Conservation (phyloP, 2,888 invertebrate species). For the Dicyrtomina minuta region DNA sequence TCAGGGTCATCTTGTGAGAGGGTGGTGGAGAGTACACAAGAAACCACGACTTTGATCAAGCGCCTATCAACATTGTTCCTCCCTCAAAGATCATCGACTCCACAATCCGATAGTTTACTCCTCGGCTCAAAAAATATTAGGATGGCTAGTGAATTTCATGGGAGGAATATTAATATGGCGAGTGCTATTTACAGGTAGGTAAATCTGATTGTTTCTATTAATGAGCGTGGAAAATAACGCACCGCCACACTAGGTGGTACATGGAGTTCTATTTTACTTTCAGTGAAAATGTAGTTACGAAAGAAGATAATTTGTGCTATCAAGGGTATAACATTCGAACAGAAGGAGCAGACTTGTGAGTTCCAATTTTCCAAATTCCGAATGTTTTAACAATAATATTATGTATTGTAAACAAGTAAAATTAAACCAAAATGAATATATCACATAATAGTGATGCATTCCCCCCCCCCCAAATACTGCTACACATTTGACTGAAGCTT, state of each 20-base stretch:
- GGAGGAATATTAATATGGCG: background rate
- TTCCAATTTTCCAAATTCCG: background rate
- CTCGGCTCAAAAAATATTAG: background rate
- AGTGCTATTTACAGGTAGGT: constrained; percentile 13
- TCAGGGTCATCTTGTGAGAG: background rate
- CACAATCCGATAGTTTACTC: background rate
- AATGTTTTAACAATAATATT: too few species aligned
- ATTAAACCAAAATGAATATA: too few species aligned
- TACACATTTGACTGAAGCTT: too few species aligned
- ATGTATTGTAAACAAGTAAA: too few species aligned
- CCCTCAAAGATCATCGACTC: background rate
- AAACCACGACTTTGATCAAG: background rate
- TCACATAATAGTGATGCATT: too few species aligned
- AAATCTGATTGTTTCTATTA: too few species aligned
- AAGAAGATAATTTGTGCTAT: constrained; percentile 6
- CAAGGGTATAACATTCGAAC: constrained; percentile 7
- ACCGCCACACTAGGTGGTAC: too few species aligned
- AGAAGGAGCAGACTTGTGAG: constrained; percentile 7
- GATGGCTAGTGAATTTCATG: background rate
- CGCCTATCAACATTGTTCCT: background rate
- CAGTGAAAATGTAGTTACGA: constrained; percentile 1
- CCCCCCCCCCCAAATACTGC: too few species aligned
- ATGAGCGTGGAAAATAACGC: too few species aligned
- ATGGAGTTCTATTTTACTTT: too few species aligned
- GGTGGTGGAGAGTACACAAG: background rate